Evolutionary conservation across 2,797 vertebrate species (phyloP), one percentile per base, ranked within the genome.

Genomic region (Lacerta viridis): DNA sequence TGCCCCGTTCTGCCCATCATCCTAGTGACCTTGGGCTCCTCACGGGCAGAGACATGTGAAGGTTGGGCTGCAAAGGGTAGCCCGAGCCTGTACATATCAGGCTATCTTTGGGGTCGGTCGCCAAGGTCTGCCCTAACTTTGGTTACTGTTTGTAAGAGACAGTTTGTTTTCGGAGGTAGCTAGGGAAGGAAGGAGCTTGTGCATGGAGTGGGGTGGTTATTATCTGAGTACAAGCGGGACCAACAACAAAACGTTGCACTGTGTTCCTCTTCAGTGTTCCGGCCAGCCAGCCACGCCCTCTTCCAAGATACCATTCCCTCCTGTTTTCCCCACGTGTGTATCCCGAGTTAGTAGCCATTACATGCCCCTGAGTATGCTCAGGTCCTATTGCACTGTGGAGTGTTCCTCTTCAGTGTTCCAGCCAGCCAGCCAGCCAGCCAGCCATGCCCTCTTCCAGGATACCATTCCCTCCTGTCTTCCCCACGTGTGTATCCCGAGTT

Each of bases 21-120:
- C 83, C 77, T 66, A 11, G n/a, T 3, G 39, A 84, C 77, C 78
- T 84, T 85, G 83, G 55, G 41, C 39, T 29, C 13, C 20, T 33
- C 61, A 85, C 43, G 20, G n/a, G 69, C 33, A 69, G 27, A 39
- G 33, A 86, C 84, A 82, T 6, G 27, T 86, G 88, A 64, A 82
- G 29, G 55, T 29, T 64, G 41, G 36, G 10, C 20, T 64, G 61
- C 83, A 46, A 69, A 69, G 76, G 7, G 20, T 17, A 8, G 20
- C 15, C 80, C 33, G 39, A 75, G 46, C 59, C n/a, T 55, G 3
- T 15, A 5, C n/a, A n/a, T 64, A 18, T 68, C 23, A 3, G 61
- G 41, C 78, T 80, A 66, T 64, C 61, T 68, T 89, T 74, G 79
- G 55, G 83, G 61, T 55, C 36, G 5, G 27, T 29, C 10, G 8